Conservation (phyloP, 1,140 invertebrate species). For the Trachymyrmex cornetzi region DNA sequence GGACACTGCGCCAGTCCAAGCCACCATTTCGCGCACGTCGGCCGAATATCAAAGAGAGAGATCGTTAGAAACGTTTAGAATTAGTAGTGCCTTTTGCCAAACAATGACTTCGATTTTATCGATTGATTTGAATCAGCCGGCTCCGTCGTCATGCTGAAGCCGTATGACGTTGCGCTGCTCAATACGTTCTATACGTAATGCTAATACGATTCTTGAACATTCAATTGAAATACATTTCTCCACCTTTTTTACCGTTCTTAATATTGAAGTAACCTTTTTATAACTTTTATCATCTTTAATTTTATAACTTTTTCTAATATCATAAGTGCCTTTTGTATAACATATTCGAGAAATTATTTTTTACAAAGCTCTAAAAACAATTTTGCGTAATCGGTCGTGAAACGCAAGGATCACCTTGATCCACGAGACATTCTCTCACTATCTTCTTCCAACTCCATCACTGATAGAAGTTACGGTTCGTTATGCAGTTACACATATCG, state of each 20-base stretch:
- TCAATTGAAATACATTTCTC: not conserved
- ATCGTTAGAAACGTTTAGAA: conserved; percentile 79
- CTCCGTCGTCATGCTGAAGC: conserved; percentile 50
- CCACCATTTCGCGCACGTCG: conserved; percentile 77
- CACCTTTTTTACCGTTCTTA: not conserved
- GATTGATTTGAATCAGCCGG: conserved; percentile 60
- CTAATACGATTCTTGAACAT: conserved; percentile 6
- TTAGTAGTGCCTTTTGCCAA: conserved; percentile 67
- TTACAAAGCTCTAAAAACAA: not conserved
- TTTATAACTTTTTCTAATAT: not conserved
- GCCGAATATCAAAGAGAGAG: conserved; percentile 77
- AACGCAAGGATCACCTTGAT: conserved; percentile 72
- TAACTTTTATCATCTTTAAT: no score
- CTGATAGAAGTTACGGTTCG: conserved; percentile 48
- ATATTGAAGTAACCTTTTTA: not conserved
- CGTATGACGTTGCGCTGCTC: not conserved
- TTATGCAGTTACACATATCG: conserved; percentile 76
- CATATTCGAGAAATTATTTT: conserved; percentile 18
- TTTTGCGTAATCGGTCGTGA: conserved; percentile 68
- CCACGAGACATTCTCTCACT: conserved; percentile 62
- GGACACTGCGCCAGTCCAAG: conserved; percentile 76
- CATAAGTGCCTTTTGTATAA: not conserved
- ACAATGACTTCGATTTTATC: conserved; percentile 22
- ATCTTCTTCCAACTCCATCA: conserved; percentile 50
- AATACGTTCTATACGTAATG: not conserved